Evolutionary conservation across 2,113 vertebrate genomes (phyloP), one percentile per base, ranked within the genome.

Genomic region (Halcyon senegalensis): DNA sequence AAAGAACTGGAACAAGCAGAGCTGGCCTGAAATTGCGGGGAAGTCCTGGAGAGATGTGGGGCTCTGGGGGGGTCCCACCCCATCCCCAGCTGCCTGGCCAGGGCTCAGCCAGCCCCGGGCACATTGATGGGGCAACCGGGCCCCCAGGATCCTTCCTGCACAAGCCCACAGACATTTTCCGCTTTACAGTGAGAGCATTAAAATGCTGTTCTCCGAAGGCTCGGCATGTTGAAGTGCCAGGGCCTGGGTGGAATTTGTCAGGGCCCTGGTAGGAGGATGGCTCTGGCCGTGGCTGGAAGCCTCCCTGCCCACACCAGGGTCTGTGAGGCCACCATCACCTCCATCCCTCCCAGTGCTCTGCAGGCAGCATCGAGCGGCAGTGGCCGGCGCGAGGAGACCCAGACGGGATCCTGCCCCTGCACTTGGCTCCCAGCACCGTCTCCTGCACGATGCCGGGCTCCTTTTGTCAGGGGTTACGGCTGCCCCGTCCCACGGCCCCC

Each of bases 401-500:
- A 58, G 51, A 4, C 2, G 0, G 82, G 64, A 60, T 90, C 79
- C 41, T 92, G 95, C 64, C 83, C 90, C 20, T 21, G 41, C 44
- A 2, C 96, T 95, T 70, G 87, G 94, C 84, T 87, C 51, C 43
- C 43, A 48, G 96, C 84, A 2, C 94, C 23, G 77, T 93, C 96
- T 96, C 84, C 87, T 35, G 82, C 85, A 78, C 39, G 2, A 95
- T 95, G 96, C 84, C 77, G 58, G 95, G 95, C 76, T 90, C 68
- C 97, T 97, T 98, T 97, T 97, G 96, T 96, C 80, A 87, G 96
- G 98, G 95, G 90, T 95, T 94, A 81, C 0, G 0, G 97, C 97
- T 94, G 94, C 97, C 91, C 92, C 95, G 96, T 97, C 97, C 95
- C 90, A 97, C 90, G 97, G 80, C 44, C 82, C 77, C 85, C 41